Percentiles rank a stretch among this genome's conserved stretches.
Conservation (phyloP, 2,797 vertebrate species). For the Naso thynnoides region DNA sequence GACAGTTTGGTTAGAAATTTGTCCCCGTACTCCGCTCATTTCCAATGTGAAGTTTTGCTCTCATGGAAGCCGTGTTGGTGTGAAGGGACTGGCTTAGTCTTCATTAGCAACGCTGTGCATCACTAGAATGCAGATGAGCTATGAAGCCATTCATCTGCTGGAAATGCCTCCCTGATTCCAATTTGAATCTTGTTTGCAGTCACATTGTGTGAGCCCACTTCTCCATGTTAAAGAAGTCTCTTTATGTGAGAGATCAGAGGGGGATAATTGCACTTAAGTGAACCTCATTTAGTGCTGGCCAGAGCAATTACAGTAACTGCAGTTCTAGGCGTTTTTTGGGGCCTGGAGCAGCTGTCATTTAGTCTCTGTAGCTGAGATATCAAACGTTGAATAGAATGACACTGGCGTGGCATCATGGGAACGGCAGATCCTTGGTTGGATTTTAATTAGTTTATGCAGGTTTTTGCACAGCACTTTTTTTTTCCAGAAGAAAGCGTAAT, state of each 20-base stretch:
- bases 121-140: conserved; percentile 85
- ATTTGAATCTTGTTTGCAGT: conserved; percentile 86
- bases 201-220: conserved; percentile 83
- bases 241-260: conserved; percentile 85
- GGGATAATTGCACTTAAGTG: conserved; percentile 87
- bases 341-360: conserved; percentile 78
- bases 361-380: conserved; percentile 76
- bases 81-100: conserved; percentile 76
- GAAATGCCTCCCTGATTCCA: conserved; percentile 84
- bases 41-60: conserved; percentile 63
- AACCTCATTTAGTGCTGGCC: conserved; percentile 86
- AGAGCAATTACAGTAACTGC: conserved; percentile 86
- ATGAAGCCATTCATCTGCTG: conserved; percentile 83
- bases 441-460: conserved; percentile 78
- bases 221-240: conserved; percentile 83
- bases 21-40: conserved; percentile 40
- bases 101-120: conserved; percentile 80
- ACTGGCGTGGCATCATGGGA: conserved; percentile 78
- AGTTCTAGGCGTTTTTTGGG: conserved; percentile 76
- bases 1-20: conserved; percentile 42
- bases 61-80: conserved; percentile 58
- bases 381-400: conserved; percentile 81
- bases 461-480: conserved; percentile 59
- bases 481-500: conserved; percentile 73
- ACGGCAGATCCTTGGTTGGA: conserved; percentile 72